A percentile compares a stretch with the other conserved stretches of the same genome.
Conservation (phyloP, 1,140 invertebrate genomes). For the Pectinophora gossypiella region DNA sequence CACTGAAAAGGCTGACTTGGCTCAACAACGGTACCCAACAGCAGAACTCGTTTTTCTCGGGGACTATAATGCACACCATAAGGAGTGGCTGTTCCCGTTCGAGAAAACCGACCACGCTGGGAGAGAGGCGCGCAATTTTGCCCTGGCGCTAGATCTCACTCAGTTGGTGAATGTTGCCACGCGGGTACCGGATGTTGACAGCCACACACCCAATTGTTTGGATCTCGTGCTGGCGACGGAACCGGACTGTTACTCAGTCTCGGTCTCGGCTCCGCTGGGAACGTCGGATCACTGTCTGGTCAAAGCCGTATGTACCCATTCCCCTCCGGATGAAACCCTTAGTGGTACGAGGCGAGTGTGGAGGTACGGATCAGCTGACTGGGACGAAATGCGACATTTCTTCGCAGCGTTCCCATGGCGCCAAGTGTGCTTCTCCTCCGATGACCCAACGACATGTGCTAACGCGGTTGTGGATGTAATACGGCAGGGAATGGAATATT, state of each 20-base stretch:
- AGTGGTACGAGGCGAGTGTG: slow-evolving; percentile 7
- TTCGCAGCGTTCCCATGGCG: slow-evolving; percentile 20
- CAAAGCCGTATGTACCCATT: slow-evolving; percentile 1
- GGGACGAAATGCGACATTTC: slow-evolving; percentile 16
- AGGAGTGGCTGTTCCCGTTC: too few species aligned
- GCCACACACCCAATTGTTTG: too few species aligned
- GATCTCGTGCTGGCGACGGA: slow-evolving; percentile 7
- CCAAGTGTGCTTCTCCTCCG: slow-evolving; percentile 15
- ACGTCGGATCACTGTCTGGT: slow-evolving; percentile 14
- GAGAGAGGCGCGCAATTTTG: too few species aligned
- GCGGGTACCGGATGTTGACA: neutral
- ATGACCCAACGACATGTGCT: slow-evolving; percentile 11
- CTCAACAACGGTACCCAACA: neutral
- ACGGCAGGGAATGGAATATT: too few species aligned
- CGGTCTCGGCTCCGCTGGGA: slow-evolving; percentile 8
- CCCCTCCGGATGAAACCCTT: neutral
- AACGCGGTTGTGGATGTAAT: slow-evolving; percentile 15
- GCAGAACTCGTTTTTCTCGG: slow-evolving; percentile 9
- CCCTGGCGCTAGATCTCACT: slow-evolving; percentile 8
- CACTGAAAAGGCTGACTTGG: neutral
- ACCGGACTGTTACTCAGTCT: slow-evolving; percentile 1
- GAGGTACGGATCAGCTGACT: slow-evolving; percentile 14
- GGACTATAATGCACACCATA: slow-evolving; percentile 5
- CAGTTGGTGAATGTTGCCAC: slow-evolving; percentile 8
- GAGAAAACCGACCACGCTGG: too few species aligned